These are phyloP conservation scores for Notolepis coatsorum DNA, from an alignment of 2,797 vertebrate genomes.

Conservation along the genomic window DNA sequence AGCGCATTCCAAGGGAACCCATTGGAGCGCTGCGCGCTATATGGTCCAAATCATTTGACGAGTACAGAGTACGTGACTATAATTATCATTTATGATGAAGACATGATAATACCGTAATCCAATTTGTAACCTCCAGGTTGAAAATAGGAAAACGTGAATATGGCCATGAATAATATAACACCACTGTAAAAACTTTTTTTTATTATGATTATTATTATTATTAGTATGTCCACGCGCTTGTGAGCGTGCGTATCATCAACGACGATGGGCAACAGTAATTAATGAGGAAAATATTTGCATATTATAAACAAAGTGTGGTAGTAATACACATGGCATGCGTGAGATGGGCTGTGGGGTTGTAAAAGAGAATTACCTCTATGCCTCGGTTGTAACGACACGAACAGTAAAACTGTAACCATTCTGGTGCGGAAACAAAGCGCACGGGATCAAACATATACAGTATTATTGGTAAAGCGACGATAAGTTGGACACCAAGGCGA, in stretches of 20 bases:
- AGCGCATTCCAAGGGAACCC: background rate
- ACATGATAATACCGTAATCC: too few species aligned
- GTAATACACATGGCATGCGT: slow-evolving; percentile 59
- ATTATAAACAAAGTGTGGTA: slow-evolving; percentile 20
- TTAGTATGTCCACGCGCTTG: too few species aligned
- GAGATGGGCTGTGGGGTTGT: background rate
- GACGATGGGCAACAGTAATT: slow-evolving; percentile 10
- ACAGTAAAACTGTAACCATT: slow-evolving; percentile 70
- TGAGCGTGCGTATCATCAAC: background rate
- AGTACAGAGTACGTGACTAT: too few species aligned
- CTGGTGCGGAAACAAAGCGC: slow-evolving; percentile 61
- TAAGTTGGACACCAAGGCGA: background rate
- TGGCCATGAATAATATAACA: too few species aligned
- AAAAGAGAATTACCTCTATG: too few species aligned
- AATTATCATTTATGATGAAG: too few species aligned
- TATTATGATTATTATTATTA: too few species aligned
- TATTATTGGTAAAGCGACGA: slow-evolving; percentile 18
- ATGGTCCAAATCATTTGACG: background rate
- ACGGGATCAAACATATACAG: slow-evolving; percentile 21
- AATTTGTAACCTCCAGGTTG: too few species aligned
- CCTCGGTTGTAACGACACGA: too few species aligned
- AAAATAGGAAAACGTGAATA: too few species aligned
- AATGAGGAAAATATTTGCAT: slow-evolving; percentile 33
- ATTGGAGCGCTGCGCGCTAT: background rate
- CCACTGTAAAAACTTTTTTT: too few species aligned